Base-by-base conservation (phyloP, 1,140 invertebrate species). In the Pygmarrhopalites habei region DNA sequence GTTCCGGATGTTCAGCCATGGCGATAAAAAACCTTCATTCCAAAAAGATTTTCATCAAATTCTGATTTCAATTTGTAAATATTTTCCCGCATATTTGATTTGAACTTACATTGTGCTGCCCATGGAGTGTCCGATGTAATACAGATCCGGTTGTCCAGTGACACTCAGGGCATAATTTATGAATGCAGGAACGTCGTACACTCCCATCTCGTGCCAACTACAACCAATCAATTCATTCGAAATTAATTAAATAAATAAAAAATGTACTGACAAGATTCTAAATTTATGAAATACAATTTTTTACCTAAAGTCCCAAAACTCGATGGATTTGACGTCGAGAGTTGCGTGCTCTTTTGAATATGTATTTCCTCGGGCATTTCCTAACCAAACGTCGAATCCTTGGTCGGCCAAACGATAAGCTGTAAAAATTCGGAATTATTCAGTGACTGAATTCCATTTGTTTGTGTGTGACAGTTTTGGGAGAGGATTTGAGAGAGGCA, bases 201-300 rank as follows among this genome's bases (percentile, higher is more conserved):
- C 67, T 1, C 78, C 83, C 74, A 86, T 83, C 70, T 87, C 83
- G 68, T 87, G 83, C 73, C 80, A 86, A 68, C 39, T 41, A n/a
- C 39, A 41, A n/a, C 12, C 12, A 41, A n/a, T 41, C n/a, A 41
- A 12, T 41, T 12, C n/a, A 12, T 12, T n/a, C n/a, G 12, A 41
- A 12, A 12, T 41, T 41, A 12, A 41, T 12, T 41, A 41, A 12
- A 12, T 41, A 12, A 12, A n/a, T 12, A 41, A 41, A 41, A 41
- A 12, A 12, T n/a, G 12, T n/a, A 41, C n/a, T n/a, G 12, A 41
- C 12, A 41, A 41, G 12, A n/a, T n/a, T 41, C n/a, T 12, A 12
- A n/a, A 41, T 41, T 41, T 41, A n/a, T 12, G n/a, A n/a, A 12
- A 41, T 12, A 12, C 39, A 12, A 41, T n/a, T 12, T 41, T 12